Base-by-base conservation (phyloP, 2,113 vertebrate genomes). In the Oncorhynchus nerka region DNA sequence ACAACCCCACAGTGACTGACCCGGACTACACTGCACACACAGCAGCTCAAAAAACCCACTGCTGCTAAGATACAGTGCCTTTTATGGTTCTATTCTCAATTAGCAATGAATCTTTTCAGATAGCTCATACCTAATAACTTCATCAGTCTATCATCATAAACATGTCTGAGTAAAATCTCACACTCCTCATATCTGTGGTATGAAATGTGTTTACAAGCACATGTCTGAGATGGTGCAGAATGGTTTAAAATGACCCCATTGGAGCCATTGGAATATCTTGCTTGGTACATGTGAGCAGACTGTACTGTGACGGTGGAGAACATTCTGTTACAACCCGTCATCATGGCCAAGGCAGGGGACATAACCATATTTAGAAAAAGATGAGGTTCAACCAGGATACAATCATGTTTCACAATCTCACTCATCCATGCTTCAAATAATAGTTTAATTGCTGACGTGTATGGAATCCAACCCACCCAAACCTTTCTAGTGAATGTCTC, bases 361-460 rank as follows among this genome's bases (percentile, higher is more conserved):
- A 62, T n/a, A 9, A 9, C 59, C 59, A 24, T n/a, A 22, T 24
- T 62, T 57, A 19, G 15, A 45, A 45, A 45, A 90, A 87, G 81
- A 75, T 81, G 73, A 81, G 82, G 73, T 85, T 82, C 79, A 71
- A 79, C 59, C 59, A 7, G 19, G 19, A n/a, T 7, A 61, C 59
- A 86, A 88, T 86, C 39, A 83, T 66, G 77, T 79, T 89, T 88
- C 85, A 84, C 80, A 81, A 82, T 88, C 79, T 77, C 77, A 83
- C 84, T 78, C 85, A 85, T 28, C 4, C 51, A 55, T 19, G 51
- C 16, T 19, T 55, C 51, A 55, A 4, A 66, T 66, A 81, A 84
- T 90, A 88, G 76, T 85, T 85, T 78, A 80, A 74, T 55, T 75
- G 82, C 88, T 82, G 86, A 89, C 86, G 82, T 84, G 82, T 76